Evolutionary conservation across 2,888 invertebrate genomes (phyloP).

Genomic region (Acrocyrtus sp.): DNA sequence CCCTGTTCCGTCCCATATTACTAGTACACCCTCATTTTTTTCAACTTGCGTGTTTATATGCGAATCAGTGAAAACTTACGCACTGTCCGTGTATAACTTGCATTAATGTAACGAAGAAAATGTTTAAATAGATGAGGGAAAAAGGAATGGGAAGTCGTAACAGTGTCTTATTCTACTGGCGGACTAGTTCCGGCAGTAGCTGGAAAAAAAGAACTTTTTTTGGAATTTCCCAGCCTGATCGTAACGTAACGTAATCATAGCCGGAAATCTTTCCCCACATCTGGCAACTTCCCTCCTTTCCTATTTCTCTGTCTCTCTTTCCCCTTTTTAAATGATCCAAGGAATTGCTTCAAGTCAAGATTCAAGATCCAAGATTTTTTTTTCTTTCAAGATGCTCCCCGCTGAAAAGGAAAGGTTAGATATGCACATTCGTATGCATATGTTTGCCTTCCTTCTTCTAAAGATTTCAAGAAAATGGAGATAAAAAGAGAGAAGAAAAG

Average conservation of each 20-base stretch:
- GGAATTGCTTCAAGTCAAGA: slow-evolving; percentile 57
- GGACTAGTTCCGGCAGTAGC: neutral
- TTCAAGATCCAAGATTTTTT: slow-evolving; percentile 44
- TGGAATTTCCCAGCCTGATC: slow-evolving; percentile 34
- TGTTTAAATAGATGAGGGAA: too few relatives aligned
- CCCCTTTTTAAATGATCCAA: slow-evolving; percentile 60
- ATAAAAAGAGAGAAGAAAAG: slow-evolving; percentile 24
- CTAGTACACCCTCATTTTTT: neutral
- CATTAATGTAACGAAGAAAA: too few relatives aligned
- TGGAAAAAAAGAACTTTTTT: slow-evolving; percentile 1
- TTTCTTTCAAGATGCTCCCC: slow-evolving; percentile 32
- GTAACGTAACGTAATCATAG: slow-evolving; percentile 60
- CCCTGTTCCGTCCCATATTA: neutral
- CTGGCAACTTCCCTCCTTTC: too few relatives aligned
- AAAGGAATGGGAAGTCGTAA: slow-evolving; percentile 14
- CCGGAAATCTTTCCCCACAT: slow-evolving; percentile 63
- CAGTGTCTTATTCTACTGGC: slow-evolving; percentile 3
- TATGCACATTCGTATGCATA: slow-evolving; percentile 3
- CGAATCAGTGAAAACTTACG: too few relatives aligned
- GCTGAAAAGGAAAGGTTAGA: slow-evolving; percentile 6
- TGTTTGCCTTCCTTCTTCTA: slow-evolving; percentile 13
- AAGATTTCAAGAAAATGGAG: slow-evolving; percentile 31
- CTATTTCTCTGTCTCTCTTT: slow-evolving; percentile 54
- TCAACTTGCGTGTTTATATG: too few relatives aligned
- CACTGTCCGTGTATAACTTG: too few relatives aligned